phyloP scores from a whole-genome alignment of 2,888 invertebrate genomes.

The Drosophila mercatorum region DNA sequence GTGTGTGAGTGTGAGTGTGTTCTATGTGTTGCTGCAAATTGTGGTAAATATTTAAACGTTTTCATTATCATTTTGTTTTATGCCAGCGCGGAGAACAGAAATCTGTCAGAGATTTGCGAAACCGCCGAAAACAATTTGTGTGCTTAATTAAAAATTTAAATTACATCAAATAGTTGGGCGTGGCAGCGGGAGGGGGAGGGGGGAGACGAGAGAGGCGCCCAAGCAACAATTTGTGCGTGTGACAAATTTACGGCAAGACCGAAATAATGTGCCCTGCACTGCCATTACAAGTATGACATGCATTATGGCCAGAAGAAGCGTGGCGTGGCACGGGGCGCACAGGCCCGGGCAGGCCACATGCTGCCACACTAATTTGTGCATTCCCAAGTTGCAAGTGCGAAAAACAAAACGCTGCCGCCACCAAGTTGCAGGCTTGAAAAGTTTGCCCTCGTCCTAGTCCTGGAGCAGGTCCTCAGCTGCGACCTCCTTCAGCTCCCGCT shows the following conservation, averaged over 20 bases:
- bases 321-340: not conserved
- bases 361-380: conserved; percentile 78
- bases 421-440: conserved; percentile 52
- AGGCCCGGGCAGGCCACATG: conserved; percentile 66
- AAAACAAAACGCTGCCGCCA: conserved; percentile 68
- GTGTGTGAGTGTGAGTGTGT: conserved; percentile 26
- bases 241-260: conserved; percentile 65
- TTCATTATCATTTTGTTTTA: conserved; percentile 70
- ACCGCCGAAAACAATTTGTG: conserved; percentile 76
- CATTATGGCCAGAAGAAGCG: conserved; percentile 58
- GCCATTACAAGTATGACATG: conserved; percentile 73
- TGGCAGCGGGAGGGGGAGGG: not conserved
- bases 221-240: conserved; percentile 66
- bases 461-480: conserved; percentile 11
- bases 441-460: conserved; percentile 41
- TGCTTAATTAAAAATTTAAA: conserved; percentile 81
- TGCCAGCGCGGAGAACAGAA: conserved; percentile 53
- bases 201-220: not conserved
- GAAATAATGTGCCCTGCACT: conserved; percentile 33
- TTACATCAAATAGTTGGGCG: conserved; percentile 71
- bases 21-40: conserved; percentile 54
- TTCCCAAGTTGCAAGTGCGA: conserved; percentile 74
- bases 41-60: conserved; percentile 77
- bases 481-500: not conserved
- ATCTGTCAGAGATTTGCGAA: conserved; percentile 73